phyloP scores from a whole-genome alignment of 1,140 invertebrate genomes.

The Oryctes rhinoceros region DNA sequence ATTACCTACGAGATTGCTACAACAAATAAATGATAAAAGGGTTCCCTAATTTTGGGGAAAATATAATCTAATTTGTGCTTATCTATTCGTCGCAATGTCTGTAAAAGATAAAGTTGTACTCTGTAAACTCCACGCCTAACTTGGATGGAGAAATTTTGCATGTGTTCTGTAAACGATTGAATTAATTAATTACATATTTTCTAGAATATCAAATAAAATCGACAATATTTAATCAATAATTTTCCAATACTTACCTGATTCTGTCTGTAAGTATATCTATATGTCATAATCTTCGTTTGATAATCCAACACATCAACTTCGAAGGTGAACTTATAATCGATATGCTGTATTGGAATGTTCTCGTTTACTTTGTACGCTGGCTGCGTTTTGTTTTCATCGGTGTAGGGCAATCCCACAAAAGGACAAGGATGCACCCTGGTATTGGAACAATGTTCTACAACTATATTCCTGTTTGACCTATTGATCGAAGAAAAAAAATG shows the following conservation, averaged over 20 bases:
- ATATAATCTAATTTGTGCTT: background rate
- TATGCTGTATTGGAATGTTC: conserved; percentile 51
- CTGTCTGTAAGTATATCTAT: conserved; percentile 54
- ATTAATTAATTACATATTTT: too few species aligned
- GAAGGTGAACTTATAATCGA: conserved; percentile 54
- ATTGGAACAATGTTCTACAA: conserved; percentile 57
- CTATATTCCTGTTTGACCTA: conserved; percentile 53
- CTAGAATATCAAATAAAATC: too few species aligned
- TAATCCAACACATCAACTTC: conserved; percentile 57
- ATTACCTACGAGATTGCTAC: too few species aligned
- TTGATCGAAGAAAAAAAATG: background rate
- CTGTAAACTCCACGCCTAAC: conserved; percentile 64
- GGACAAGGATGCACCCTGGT: conserved; percentile 53
- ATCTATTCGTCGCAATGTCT: conserved; percentile 68
- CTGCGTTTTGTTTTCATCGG: conserved; percentile 50
- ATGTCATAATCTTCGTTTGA: conserved; percentile 58
- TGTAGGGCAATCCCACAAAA: conserved; percentile 43
- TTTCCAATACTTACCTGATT: conserved; percentile 50
- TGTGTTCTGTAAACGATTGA: conserved; percentile 60
- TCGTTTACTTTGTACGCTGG: conserved; percentile 55
- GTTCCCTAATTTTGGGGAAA: background rate
- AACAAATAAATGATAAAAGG: background rate
- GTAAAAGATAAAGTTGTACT: conserved; percentile 70
- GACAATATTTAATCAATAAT: too few species aligned
- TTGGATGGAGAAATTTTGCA: conserved; percentile 62